Base-by-base conservation (phyloP, 2,888 invertebrate species). In the Cephus pygmeus region DNA sequence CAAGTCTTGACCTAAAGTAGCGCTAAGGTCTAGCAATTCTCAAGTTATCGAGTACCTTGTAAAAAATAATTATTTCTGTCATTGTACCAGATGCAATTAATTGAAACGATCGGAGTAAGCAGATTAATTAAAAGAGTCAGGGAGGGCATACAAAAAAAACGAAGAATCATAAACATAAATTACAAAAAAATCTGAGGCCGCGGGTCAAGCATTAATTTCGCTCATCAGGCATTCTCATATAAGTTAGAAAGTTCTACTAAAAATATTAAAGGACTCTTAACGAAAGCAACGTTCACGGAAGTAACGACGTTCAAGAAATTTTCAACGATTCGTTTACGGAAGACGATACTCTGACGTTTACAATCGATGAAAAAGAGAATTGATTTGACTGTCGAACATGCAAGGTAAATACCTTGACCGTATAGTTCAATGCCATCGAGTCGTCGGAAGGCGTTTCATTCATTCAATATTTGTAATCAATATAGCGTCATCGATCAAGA, bases 81-180 rank as follows among this genome's bases (percentile, higher is more conserved):
- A 78, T 83, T 84, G 83, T 71, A 75, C 80, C 81, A 85, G 80
- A 81, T 81, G 80, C 85, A 86, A 86, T 85, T 85, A 85, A 82
- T 83, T 74, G 73, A 56, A 71, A 12, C 31, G 1, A 71, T 71
- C 11, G 71, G 31, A 6, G 71, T 31, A 34, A 31, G 12, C 9
- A 71, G 71, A 23, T 11, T 15, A 23, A 71, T 34, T 34, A 34
- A 56, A 56, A 71, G 31, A 11, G 71, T 2, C 71, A n/a, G 4
- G 9, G 9, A 56, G 9, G 56, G 9, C 56, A 71, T 15, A 34
- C 31, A 23, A 69, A 31, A 9, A 71, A 71, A 31, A 34, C 31
- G 71, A 71, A 71, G 34, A 33, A 71, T 11, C 31, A n/a, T 12
- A 56, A 56, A 56, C 9, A 56, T 56, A 15, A 56, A 56, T 56